Base-by-base conservation (phyloP, 2,797 vertebrate genomes). In the Hirundo rustica region DNA sequence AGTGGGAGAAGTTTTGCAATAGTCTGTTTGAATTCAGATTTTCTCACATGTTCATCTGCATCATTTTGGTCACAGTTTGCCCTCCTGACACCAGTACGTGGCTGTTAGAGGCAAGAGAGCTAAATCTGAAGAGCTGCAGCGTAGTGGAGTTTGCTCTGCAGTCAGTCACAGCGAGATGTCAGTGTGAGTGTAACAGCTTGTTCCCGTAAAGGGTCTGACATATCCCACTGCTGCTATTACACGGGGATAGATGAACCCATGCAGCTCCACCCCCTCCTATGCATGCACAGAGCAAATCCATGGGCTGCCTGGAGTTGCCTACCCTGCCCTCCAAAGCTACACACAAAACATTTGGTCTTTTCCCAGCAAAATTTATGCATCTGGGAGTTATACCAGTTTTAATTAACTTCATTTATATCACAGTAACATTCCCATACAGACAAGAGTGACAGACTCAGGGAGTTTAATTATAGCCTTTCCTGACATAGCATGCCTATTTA, bases 391-490 rank as follows among this genome's bases (percentile, higher is more conserved):
- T 2, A 90, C 15, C n/a, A 23, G n/a, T 84, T 92, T 90, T 90
- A 92, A 75, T 92, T 88, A 84, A 87, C 74, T 86, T 80, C 27
- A 19, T 74, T 85, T 85, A 14, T 74, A 48, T 82, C 78, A 53
- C 30, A 64, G 38, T 74, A 79, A 65, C 50, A 61, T 87, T 85
- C 16, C 60, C 29, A 16, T 66, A 27, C 34, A 85, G 84, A 48
- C 71, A 70, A 44, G 85, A 79, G 58, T 73, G 89, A 65, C 80
- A 92, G 90, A 88, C 58, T 81, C n/a, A 4, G 47, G 66, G 71
- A 81, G 64, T 86, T 95, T 94, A 85, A 91, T 91, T 93, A 79
- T 89, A 95, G 71, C 14, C 42, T 74, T 90, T 91, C 71, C 68
- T 94, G 78, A 85, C 67, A 65, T 51, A 71, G 61, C 54, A 32